These are phyloP conservation scores for Drosophila chauvacae DNA, from an alignment of 1,140 invertebrate species.

Conservation along the genomic window DNA sequence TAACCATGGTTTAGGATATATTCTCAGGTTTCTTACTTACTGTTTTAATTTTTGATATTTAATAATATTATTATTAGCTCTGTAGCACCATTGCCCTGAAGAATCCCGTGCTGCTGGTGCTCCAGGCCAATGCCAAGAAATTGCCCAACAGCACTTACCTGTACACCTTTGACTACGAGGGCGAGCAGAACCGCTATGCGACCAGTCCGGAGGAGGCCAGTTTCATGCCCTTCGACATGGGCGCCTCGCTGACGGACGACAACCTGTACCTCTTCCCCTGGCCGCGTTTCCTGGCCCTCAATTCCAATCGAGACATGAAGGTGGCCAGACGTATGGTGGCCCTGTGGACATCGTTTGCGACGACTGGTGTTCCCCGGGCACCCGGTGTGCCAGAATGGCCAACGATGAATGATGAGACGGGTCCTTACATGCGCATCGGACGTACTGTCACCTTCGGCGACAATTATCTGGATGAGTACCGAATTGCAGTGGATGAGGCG, in stretches of 20 bases:
- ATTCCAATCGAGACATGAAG: constrained; percentile 74
- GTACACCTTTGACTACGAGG: constrained; percentile 80
- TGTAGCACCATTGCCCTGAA: constrained; percentile 79
- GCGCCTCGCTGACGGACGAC: constrained; percentile 80
- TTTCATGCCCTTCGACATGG: constrained; percentile 77
- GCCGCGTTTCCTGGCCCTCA: constrained; percentile 62
- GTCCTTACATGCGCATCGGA: constrained; percentile 76
- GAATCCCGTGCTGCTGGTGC: constrained; percentile 76
- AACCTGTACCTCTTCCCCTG: constrained; percentile 84
- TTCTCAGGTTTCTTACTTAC: background rate
- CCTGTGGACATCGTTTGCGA: constrained; percentile 80
- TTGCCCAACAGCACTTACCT: constrained; percentile 75
- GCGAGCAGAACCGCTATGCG: constrained; percentile 74
- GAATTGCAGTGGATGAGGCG: constrained; percentile 62
- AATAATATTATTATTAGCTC: constrained; percentile 43
- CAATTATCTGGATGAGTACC: constrained; percentile 78
- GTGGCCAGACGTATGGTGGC: constrained; percentile 73
- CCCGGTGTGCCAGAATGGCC: constrained; percentile 66
- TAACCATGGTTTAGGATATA: background rate
- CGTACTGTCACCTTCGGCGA: constrained; percentile 65
- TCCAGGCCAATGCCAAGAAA: constrained; percentile 81
- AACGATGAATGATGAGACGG: constrained; percentile 70
- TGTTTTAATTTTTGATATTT: background rate
- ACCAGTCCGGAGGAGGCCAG: constrained; percentile 47
- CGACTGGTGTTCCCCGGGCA: constrained; percentile 63